Conservation (phyloP, 2,113 vertebrate genomes). For the Saccopteryx leptura region DNA sequence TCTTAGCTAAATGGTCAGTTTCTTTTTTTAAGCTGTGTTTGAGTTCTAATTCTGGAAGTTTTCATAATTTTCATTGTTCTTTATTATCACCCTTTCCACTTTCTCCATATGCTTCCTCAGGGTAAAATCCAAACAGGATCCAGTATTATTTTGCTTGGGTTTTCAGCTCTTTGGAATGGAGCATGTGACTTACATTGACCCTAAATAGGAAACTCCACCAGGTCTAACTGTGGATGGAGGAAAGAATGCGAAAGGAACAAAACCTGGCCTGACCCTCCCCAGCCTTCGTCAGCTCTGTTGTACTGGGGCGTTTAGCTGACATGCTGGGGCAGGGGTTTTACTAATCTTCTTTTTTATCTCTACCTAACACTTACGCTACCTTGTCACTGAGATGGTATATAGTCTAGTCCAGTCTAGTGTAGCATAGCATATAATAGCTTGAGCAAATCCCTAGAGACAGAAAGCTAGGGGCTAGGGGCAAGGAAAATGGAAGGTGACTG, state of each 20-base stretch:
- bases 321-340: neutral
- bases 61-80: constrained; percentile 61
- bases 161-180: constrained; percentile 50
- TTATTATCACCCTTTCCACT: constrained; percentile 23
- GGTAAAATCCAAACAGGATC: constrained; percentile 30
- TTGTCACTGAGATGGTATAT: neutral
- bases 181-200: constrained; percentile 24
- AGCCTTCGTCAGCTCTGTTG: neutral
- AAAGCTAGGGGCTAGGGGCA: neutral
- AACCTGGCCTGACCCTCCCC: neutral
- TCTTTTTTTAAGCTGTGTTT: neutral
- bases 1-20: constrained; percentile 27
- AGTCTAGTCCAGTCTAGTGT: too few relatives aligned
- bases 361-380: neutral
- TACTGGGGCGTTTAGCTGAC: neutral
- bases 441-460: neutral
- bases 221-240: neutral
- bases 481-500: neutral
- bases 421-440: neutral
- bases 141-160: neutral
- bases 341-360: neutral
- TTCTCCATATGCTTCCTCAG: constrained; percentile 54
- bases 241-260: constrained; percentile 16
- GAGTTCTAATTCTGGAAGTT: constrained; percentile 62
- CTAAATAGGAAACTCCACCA: neutral